phyloP scores from a whole-genome alignment of 1,140 invertebrate species.

The Eubasilissa regina region DNA sequence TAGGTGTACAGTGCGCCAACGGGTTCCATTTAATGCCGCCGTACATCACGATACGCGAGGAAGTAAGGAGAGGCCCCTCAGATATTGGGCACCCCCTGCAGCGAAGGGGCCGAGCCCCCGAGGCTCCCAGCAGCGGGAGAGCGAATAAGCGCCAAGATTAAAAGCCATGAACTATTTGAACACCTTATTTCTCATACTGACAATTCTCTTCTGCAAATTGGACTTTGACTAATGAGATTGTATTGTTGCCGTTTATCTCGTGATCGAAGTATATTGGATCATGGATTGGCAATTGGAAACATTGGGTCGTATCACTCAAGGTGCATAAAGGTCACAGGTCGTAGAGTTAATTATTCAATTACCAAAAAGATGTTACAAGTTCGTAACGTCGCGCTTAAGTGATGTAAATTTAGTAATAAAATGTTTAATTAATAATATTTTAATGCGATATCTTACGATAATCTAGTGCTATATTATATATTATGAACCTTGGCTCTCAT shows the following conservation, averaged over 20 bases:
- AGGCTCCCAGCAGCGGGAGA: conserved; percentile 15
- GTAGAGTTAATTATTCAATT: too few species aligned
- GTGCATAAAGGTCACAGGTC: too few species aligned
- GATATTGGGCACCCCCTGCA: conserved; percentile 31
- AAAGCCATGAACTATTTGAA: not conserved
- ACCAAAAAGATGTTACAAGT: too few species aligned
- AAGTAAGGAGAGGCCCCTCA: conserved; percentile 5
- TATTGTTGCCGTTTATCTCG: conserved; percentile 2
- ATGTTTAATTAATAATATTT: too few species aligned
- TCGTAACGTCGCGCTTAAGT: too few species aligned
- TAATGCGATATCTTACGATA: too few species aligned
- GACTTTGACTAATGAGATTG: not conserved
- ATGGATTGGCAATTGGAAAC: not conserved
- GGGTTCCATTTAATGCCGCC: conserved; percentile 51
- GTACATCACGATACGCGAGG: conserved; percentile 36
- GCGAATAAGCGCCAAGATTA: conserved; percentile 32
- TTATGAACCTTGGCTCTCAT: too few species aligned
- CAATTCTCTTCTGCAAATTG: too few species aligned
- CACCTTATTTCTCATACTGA: too few species aligned
- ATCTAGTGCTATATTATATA: too few species aligned
- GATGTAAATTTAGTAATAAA: too few species aligned
- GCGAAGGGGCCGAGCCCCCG: not conserved
- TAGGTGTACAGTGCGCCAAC: not conserved
- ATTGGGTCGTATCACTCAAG: too few species aligned
- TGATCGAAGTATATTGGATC: not conserved